Conservation (phyloP, 64 coral and sea anemone genomes). For the Trachythela sp. region DNA sequence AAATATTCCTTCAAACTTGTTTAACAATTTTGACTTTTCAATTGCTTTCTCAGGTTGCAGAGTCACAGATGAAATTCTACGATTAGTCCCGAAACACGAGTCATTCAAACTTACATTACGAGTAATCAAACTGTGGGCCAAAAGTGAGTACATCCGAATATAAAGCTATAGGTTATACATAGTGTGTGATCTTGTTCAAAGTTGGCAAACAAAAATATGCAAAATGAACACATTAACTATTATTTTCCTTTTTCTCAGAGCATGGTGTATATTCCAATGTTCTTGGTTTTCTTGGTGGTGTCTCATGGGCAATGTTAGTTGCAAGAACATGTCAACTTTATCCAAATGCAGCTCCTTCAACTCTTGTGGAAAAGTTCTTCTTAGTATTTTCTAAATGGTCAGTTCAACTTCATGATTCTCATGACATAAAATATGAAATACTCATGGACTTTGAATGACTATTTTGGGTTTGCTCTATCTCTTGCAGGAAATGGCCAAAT, state of each 20-base stretch:
- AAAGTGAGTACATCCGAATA: slow-evolving; percentile 68
- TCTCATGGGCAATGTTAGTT: slow-evolving; percentile 97
- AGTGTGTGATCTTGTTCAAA: too few species aligned
- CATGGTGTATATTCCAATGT: slow-evolving; percentile 93
- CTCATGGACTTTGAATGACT: too few species aligned
- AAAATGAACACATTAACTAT: background rate
- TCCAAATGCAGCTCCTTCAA: slow-evolving; percentile 92
- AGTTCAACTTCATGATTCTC: background rate
- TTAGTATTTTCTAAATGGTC: slow-evolving; percentile 93
- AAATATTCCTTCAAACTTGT: background rate
- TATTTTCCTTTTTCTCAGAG: slow-evolving; percentile 45
- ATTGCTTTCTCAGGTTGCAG: slow-evolving; percentile 59
- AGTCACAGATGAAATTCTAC: slow-evolving; percentile 96
- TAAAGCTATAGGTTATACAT: too few species aligned
- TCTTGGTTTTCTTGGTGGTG: slow-evolving; percentile 88
- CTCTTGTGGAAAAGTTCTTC: slow-evolving; percentile 90
- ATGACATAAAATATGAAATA: too few species aligned
- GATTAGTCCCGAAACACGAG: slow-evolving; percentile 79
- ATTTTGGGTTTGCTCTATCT: too few species aligned
- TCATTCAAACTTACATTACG: slow-evolving; percentile 75
- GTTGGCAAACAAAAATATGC: too few species aligned
- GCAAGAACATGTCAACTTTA: slow-evolving; percentile 93
- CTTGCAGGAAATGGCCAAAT: slow-evolving; percentile 96
- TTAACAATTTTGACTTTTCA: background rate
- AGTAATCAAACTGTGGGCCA: slow-evolving; percentile 94